A percentile compares a stretch with the other conserved stretches of the same genome.
Conservation (phyloP, 2,113 vertebrate genomes). For the rabbit (Oryctolagus cuniculus) region mOryCun1.1 NC_091434.1:9986001-9986500, state of each 20-base stretch:
- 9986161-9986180: neutral
- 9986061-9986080: slow-evolving; percentile 3
- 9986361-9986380: neutral
- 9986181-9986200: neutral
- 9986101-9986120: neutral
- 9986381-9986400: neutral
- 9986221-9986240: neutral
- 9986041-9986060: neutral
- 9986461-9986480: neutral
- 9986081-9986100: neutral
- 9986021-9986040: neutral
- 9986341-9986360: neutral
- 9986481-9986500: neutral
- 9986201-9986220: neutral
- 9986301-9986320: neutral
- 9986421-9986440: neutral
- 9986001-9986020: neutral
- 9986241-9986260: neutral
- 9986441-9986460: neutral
- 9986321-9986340: neutral
- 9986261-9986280: neutral
- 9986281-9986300: neutral
- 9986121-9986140: neutral
- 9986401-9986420: neutral
- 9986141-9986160: neutral